phyloP scores from a whole-genome alignment of 2,797 vertebrate genomes.

The Sebastes itinus region DNA sequence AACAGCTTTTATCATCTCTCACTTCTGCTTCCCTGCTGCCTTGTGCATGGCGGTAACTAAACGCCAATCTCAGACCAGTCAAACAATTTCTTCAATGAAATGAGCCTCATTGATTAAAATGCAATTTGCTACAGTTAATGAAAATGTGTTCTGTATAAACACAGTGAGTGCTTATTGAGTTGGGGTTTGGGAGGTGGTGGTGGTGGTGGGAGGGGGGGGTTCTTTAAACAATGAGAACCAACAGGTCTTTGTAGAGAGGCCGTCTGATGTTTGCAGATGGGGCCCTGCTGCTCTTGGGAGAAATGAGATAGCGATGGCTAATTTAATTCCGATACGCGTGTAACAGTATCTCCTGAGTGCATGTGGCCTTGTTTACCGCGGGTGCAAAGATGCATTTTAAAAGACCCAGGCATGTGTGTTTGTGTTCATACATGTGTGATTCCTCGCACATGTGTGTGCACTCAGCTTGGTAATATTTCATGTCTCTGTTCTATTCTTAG shows the following conservation, averaged over 20 bases:
- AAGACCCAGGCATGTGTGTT: constrained; percentile 1
- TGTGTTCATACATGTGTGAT: constrained; percentile 21
- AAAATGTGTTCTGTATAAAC: constrained; percentile 72
- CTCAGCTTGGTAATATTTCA: constrained; percentile 14
- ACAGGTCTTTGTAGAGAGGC: constrained; percentile 53
- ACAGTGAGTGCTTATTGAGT: constrained; percentile 64
- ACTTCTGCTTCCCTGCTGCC: constrained; percentile 46
- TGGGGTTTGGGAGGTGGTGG: constrained; percentile 45
- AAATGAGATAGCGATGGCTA: constrained; percentile 66
- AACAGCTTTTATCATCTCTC: constrained; percentile 60
- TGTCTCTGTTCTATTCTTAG: constrained; percentile 31
- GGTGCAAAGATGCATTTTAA: constrained; percentile 51
- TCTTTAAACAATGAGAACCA: constrained; percentile 61
- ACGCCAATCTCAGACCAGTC: constrained; percentile 66
- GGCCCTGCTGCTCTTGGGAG: constrained; percentile 56
- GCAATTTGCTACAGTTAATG: constrained; percentile 78
- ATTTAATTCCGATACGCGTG: constrained; percentile 70
- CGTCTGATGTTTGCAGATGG: constrained; percentile 72
- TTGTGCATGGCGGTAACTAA: constrained; percentile 46
- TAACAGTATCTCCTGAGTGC: constrained; percentile 59
- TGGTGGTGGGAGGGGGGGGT: constrained; percentile 7
- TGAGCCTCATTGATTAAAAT: constrained; percentile 77
- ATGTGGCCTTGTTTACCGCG: constrained; percentile 56
- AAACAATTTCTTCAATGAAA: constrained; percentile 73
- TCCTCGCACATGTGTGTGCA: background rate